Evolutionary conservation across 2,113 vertebrate species (phyloP).

Genomic region (Lota lota): DNA sequence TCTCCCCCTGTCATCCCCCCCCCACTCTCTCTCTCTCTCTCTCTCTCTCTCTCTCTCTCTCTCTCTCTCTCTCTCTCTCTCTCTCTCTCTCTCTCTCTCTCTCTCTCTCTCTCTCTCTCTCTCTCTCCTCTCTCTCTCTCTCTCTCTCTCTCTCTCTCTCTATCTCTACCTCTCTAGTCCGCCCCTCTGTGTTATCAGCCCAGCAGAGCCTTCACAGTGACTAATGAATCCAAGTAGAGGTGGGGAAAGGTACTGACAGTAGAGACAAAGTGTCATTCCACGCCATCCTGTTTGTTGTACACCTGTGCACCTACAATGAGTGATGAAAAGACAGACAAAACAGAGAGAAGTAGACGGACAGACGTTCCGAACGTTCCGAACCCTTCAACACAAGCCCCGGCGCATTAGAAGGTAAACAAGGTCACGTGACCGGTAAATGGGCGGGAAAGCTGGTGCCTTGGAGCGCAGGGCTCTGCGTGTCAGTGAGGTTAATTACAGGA

Average conservation of each 20-base stretch:
- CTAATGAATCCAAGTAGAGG: background rate
- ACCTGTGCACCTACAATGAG: background rate
- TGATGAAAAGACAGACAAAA: background rate
- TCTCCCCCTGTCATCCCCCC: background rate
- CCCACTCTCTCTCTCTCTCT: constrained; percentile 22
- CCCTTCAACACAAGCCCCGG: background rate
- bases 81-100: too few species aligned
- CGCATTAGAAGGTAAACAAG: background rate
- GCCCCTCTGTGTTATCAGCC: background rate
- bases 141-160: constrained; percentile 17
- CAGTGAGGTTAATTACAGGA: background rate
- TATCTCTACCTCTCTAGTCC: too few species aligned
- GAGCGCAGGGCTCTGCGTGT: background rate
- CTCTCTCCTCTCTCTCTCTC: background rate
- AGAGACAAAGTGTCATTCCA: background rate
- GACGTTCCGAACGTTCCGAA: background rate
- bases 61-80: too few species aligned
- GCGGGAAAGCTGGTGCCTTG: too few species aligned
- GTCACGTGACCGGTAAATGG: background rate
- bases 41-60: constrained; percentile 18
- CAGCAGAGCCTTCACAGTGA: background rate
- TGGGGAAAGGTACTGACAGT: background rate
- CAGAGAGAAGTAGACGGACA: background rate
- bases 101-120: too few species aligned
- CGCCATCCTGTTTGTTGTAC: too few species aligned